Conservation (phyloP, 2,797 vertebrate genomes). For the Chelonia mydas region DNA sequence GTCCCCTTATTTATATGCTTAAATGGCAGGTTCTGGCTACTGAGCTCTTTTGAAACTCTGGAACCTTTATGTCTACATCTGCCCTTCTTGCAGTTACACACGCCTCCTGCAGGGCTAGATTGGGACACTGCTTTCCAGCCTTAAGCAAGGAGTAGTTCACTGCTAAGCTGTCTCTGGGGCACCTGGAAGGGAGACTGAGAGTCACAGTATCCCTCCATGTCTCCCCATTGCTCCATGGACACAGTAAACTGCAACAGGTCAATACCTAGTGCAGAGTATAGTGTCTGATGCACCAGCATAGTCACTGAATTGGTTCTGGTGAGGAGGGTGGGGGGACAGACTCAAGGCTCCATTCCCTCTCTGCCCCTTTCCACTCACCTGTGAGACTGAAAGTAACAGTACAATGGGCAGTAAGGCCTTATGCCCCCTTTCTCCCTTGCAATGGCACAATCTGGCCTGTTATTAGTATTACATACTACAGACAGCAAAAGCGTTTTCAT, state of each 20-base stretch:
- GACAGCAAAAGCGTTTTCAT: neutral
- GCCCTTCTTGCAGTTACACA: neutral
- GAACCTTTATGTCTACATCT: neutral
- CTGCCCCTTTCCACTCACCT: neutral
- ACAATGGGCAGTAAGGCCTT: neutral
- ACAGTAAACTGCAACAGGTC: accelerated
- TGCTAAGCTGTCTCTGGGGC: neutral
- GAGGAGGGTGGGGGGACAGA: neutral
- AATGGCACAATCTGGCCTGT: neutral
- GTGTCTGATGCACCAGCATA: accelerated
- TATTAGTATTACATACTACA: neutral
- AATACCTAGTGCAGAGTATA: neutral
- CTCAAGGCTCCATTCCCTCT: neutral
- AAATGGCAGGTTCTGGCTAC: neutral
- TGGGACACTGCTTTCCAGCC: neutral
- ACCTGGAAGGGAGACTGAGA: neutral
- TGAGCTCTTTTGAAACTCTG: neutral
- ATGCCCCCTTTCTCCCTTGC: neutral
- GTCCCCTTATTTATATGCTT: neutral
- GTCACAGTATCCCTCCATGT: neutral
- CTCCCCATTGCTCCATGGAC: accelerated
- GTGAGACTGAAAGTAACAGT: neutral
- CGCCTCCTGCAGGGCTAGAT: accelerated
- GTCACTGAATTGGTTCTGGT: accelerated
- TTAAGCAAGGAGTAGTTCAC: neutral